Conservation (phyloP, 2,113 vertebrate genomes). For the Platichthys flesus region DNA sequence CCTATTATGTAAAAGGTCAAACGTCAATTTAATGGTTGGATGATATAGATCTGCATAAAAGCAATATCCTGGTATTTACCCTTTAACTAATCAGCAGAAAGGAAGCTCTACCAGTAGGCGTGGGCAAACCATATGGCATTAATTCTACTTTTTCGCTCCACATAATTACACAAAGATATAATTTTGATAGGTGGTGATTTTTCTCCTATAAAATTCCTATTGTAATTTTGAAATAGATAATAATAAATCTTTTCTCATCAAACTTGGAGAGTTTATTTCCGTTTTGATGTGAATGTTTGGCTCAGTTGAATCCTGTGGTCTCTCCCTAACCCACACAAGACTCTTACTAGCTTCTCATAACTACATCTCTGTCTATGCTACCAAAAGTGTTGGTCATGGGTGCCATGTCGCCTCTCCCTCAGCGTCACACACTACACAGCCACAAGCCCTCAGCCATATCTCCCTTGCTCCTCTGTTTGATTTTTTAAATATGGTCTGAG, state of each 20-base stretch:
- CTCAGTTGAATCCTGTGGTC: neutral
- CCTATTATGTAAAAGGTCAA: no score
- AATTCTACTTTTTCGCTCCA: neutral
- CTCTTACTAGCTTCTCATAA: neutral
- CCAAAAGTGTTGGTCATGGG: no score
- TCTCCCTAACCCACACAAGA: neutral
- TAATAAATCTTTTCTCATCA: no score
- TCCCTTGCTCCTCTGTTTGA: neutral
- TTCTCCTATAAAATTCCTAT: no score
- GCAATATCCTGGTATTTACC: no score
- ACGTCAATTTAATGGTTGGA: no score
- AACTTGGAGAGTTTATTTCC: neutral
- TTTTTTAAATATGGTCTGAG: neutral
- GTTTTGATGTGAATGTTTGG: neutral
- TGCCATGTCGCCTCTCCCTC: neutral
- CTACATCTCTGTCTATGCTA: neutral
- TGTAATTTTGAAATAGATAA: no score
- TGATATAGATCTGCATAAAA: no score
- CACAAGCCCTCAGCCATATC: neutral
- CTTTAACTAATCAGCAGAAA: no score
- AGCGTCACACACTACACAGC: neutral
- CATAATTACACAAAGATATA: neutral
- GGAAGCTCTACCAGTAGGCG: no score
- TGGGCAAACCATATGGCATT: neutral
- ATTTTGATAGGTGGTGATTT: no score